Evolutionary conservation across 2,113 vertebrate species (phyloP), one percentile per base, ranked within the genome.

Genomic region (Suncus etruscus): DNA sequence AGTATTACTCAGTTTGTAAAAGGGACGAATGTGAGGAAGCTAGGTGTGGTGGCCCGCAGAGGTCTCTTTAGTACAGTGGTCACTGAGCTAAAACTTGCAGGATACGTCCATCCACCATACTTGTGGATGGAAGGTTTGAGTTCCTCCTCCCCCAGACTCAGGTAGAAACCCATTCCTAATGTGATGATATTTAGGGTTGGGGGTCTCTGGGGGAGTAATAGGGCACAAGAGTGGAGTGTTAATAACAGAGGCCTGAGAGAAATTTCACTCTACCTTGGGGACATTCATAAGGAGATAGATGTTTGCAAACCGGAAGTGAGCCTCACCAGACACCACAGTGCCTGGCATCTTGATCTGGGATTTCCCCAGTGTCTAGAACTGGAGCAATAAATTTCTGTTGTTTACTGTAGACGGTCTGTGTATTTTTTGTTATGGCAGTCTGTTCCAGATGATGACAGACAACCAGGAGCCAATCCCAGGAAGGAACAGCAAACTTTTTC

Each of bases 341-440:
- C 29, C 50, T 3, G 11, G 6, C 8, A 27, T 47, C 51, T 77
- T 29, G 25, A 70, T 31, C 39, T 50, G 22, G 9, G 29, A 84
- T 29, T 92, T 80, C 11, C 45, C 18, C 3, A 85, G 63, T 6
- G 18, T 81, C 63, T 27, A 82, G 69, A 83, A 31, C 14, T 25
- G 29, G 47, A 91, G 83, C 81, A 78, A 70, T 75, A 63, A 12
- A 50, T 20, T 29, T 87, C 70, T 84, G 29, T 25, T 76, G 11
- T 68, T 14, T 74, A 50, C 18, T 8, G 80, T 61, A 61, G 58
- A 61, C 16, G 22, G 58, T 16, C 58, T 22, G 58, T 54, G 54
- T 58, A 45, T 61, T 80, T 80, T 83, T 92, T 80, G 63, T 82
- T 45, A 29, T 7, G 69, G 66, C 24, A 82, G 63, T 18, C 88